These are phyloP conservation scores for Zaprionus tsacasi DNA, from an alignment of 1,140 invertebrate genomes.

Conservation along the genomic window DNA sequence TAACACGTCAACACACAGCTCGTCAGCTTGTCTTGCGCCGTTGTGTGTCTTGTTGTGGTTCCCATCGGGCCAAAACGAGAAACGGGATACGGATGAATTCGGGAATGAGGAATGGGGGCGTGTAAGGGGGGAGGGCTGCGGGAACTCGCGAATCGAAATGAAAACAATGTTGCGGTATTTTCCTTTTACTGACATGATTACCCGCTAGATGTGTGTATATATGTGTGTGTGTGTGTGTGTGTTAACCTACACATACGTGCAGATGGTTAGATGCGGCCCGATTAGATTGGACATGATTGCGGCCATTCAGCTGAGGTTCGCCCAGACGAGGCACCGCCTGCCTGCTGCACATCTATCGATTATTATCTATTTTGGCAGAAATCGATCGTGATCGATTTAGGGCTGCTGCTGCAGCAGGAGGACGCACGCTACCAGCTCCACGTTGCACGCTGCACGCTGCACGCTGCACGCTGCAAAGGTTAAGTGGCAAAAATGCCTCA, in stretches of 20 bases:
- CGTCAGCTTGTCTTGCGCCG: constrained; percentile 31
- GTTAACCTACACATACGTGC: constrained; percentile 26
- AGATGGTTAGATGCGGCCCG: constrained; percentile 22
- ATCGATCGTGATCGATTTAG: constrained; percentile 73
- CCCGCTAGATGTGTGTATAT: constrained; percentile 15
- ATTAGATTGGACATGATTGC: constrained; percentile 49
- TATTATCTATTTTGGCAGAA: constrained; percentile 71
- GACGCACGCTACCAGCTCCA: constrained; percentile 14
- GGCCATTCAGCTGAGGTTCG: constrained; percentile 10
- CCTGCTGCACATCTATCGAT: constrained; percentile 37
- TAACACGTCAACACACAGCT: constrained; percentile 73
- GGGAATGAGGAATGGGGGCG: not conserved
- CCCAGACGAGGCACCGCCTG: constrained; percentile 28
- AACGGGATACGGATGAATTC: constrained; percentile 3
- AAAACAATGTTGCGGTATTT: constrained; percentile 59
- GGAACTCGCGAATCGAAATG: constrained; percentile 1
- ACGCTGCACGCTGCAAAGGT: constrained; percentile 34
- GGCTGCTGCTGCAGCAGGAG: constrained; percentile 19
- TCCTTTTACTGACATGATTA: constrained; percentile 68
- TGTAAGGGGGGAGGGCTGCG: no score
- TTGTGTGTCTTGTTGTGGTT: constrained; percentile 23
- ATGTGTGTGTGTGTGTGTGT: constrained; percentile 3
- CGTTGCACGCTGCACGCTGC: not conserved
- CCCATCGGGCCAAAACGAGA: constrained; percentile 55
- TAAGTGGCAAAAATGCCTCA: constrained; percentile 43